Evolutionary conservation across 2,888 invertebrate species (phyloP), one percentile per base, ranked within the genome.

Genomic region (Orthonevra nobilis): DNA sequence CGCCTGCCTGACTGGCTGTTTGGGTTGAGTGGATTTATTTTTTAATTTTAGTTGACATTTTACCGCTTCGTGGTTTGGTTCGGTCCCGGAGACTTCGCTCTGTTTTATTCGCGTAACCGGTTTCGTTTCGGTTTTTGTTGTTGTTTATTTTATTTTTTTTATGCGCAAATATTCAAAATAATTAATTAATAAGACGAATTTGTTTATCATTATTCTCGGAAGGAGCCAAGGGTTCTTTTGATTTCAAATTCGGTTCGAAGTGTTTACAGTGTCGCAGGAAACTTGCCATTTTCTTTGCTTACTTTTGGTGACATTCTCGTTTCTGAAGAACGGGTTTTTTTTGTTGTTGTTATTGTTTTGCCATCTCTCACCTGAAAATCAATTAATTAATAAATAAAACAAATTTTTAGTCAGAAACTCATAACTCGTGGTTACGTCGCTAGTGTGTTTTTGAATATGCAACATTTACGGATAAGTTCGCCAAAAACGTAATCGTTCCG

Each of bases 31-130:
- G n/a, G n/a, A n/a, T n/a, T n/a, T n/a, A n/a, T n/a, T n/a, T n/a
- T n/a, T n/a, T n/a, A n/a, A n/a, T n/a, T 54, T 77, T 60, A 77
- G 77, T 77, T 77, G 46, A 70, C 46, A 54, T 70, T 77, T 70
- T 66, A 77, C 77, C 64, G 77, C 72, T 70, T 64, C 28, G 32
- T 20, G 52, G 10, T 38, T 54, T 54, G 26, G 77, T 70, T 46
- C 7, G 14, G 23, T 10, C 14, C 12, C 48, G 12, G 26, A 17
- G 7, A 12, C 12, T 12, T 3, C 12, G 3, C 28, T 17, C 4
- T 23, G 19, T 44, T 20, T 30, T 61, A 52, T 46, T 70, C 64
- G 26, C 10, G 60, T 54, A 77, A 77, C 77, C 77, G 70, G 77
- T 77, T 77, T 64, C 60, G 64, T 3, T 50, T 66, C 52, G 63